phyloP scores from a whole-genome alignment of 2,113 vertebrate genomes.

The Pionites leucogaster region DNA sequence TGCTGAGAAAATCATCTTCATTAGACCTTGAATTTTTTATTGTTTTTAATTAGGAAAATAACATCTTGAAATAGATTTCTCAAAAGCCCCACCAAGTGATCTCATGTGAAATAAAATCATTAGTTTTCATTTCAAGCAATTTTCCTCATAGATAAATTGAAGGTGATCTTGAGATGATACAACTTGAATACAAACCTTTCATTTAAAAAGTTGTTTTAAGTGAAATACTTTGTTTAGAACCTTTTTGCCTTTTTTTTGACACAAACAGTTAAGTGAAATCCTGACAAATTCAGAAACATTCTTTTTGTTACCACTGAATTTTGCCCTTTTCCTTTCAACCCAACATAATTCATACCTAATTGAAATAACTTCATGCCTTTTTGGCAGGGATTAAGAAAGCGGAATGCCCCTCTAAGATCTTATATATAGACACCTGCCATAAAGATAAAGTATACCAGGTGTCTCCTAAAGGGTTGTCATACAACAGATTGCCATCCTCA shows the following conservation, averaged over 20 bases:
- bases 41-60: background rate
- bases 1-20: background rate
- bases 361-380: background rate
- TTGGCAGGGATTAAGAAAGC: background rate
- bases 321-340: background rate
- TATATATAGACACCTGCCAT: background rate
- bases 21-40: background rate
- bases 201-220: background rate
- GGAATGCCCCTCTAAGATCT: rapidly evolving
- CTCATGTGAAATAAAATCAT: background rate
- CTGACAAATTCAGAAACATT: background rate
- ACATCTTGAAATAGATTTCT: background rate
- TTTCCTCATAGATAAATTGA: background rate
- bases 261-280: background rate
- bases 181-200: background rate
- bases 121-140: background rate
- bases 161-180: background rate
- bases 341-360: background rate
- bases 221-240: background rate
- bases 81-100: background rate
- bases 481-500: background rate
- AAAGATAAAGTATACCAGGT: background rate
- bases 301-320: background rate
- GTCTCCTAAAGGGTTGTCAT: background rate
- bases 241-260: background rate